Evolutionary conservation across 2,113 vertebrate species (phyloP), one percentile per base, ranked within the genome.

Genomic region (Eurypyga helias): DNA sequence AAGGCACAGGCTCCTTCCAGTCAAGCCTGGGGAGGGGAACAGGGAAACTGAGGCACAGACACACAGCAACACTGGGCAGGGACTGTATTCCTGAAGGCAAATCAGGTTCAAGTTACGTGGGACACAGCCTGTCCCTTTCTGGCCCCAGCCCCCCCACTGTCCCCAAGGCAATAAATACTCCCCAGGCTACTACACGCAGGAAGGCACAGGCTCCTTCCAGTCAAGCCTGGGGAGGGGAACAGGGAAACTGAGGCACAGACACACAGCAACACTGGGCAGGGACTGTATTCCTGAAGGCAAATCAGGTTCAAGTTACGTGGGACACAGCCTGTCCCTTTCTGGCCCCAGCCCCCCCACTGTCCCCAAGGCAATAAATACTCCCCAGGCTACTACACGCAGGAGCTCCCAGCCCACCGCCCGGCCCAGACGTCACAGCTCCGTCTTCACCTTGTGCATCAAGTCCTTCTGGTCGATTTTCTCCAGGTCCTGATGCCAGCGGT

Each of bases 391-490:
- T 12, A 51, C 90, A 54, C n/a, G 1, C 55, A 34, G 19, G 61
- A 73, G n/a, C 60, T 77, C 49, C 83, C 0, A 2, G 41, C 83
- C 82, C 86, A 28, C 36, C 8, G 0, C 51, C 48, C 38, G 65
- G 75, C 45, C 2, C 0, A 5, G 31, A 7, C 0, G 2, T 99
- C 98, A 99, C 92, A 99, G 98, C 92, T 99, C 99, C 1, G 99
- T 99, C 97, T 99, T 99, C 93, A 99, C 99, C 94, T 99, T 99
- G 97, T 99, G 99, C 98, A 99, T 99, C 93, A 99, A 98, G 91
- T 99, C 99, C 94, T 98, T 99, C 96, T 99, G 99, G 97, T 99
- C 99, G 23, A 99, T 99, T 98, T 99, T 99, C 87, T 99, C 99
- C 11, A 98, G 96, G 58, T 99, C 99, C 88, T 98, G 98, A 95